Base-by-base conservation (phyloP, 2,888 invertebrate genomes). In the Euplagia quadripunctaria region DNA sequence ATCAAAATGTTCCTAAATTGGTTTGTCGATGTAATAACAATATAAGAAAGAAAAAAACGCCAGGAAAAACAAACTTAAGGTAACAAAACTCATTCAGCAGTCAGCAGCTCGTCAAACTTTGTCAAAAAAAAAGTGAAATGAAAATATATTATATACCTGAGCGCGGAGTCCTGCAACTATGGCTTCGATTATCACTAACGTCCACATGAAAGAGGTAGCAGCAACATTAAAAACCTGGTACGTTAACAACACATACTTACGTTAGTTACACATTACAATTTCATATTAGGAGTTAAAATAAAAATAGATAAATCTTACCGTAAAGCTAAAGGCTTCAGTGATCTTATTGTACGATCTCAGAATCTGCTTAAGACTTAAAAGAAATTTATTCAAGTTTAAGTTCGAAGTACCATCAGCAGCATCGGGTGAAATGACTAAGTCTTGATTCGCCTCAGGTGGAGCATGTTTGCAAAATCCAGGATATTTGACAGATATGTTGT, bases 221-320 rank as follows among this genome's bases (percentile, higher is more conserved):
- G 83, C 76, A 55, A 87, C 68, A 51, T 81, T 86, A 9, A 90
- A 77, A 4, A 89, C 78, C 90, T 90, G 77, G 3, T 78, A 87
- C 85, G 20, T 71, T 4, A 51, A 51, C 31, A 49, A 42, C 52
- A 64, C 12, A 17, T 42, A 41, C 16, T 4, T 66, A 52, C 16
- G 16, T 68, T 52, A 67, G 41, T 41, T 17, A 14, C 9, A 42
- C 7, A 51, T n/a, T 71, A 42, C 20, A 46, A 16, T 1, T 14
- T 6, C 6, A 4, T 14, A 11, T 43, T 14, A 3, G 12, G 52
- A 8, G 42, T 42, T 41, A 55, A 41, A 52, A 17, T 17, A 12
- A 17, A 14, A 31, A 14, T 8, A 43, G 16, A 43, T 43, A 16
- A 63, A 63, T 81, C 85, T 81, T 79, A 89, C 90, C 79, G 82